A percentile compares a stretch with the other conserved stretches of the same genome.
These are phyloP conservation scores for Apodemia hepburni DNA, from an alignment of 2,888 invertebrate species.

Conservation along the genomic window DNA sequence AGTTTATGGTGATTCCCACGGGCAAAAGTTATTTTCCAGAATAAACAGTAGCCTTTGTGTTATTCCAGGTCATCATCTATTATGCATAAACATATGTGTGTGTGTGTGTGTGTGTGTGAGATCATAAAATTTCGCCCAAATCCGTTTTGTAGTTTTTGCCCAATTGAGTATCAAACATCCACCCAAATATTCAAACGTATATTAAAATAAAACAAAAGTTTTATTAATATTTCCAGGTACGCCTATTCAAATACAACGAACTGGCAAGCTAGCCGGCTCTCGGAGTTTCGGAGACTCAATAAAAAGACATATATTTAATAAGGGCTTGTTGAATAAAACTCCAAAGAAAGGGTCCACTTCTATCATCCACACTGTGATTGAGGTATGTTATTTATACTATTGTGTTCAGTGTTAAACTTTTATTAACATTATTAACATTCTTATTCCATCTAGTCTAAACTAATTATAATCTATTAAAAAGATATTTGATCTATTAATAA, in stretches of 20 bases:
- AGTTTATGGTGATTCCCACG: too few species aligned
- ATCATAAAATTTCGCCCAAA: too few species aligned
- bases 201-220: too few species aligned
- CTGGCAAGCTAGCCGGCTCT: slow-evolving; percentile 79
- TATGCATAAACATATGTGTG: too few species aligned
- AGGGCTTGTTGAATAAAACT: slow-evolving; percentile 78
- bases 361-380: slow-evolving; percentile 58
- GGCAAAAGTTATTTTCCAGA: too few species aligned
- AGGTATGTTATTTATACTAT: slow-evolving; percentile 42
- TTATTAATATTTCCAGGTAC: slow-evolving; percentile 79
- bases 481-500: too few species aligned
- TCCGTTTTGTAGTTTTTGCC: too few species aligned
- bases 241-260: slow-evolving; percentile 83
- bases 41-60: too few species aligned
- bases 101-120: too few species aligned
- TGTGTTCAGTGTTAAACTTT: neutral
- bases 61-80: too few species aligned
- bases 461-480: neutral
- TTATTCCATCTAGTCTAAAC: neutral
- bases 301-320: slow-evolving; percentile 91
- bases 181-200: too few species aligned
- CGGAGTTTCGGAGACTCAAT: slow-evolving; percentile 91
- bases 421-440: neutral
- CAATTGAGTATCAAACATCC: too few species aligned
- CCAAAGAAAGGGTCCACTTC: slow-evolving; percentile 72